A percentile compares a stretch with the other conserved stretches of the same genome.
phyloP scores from a whole-genome alignment of 2,888 invertebrate species.

The Protodeltote pygarga region DNA sequence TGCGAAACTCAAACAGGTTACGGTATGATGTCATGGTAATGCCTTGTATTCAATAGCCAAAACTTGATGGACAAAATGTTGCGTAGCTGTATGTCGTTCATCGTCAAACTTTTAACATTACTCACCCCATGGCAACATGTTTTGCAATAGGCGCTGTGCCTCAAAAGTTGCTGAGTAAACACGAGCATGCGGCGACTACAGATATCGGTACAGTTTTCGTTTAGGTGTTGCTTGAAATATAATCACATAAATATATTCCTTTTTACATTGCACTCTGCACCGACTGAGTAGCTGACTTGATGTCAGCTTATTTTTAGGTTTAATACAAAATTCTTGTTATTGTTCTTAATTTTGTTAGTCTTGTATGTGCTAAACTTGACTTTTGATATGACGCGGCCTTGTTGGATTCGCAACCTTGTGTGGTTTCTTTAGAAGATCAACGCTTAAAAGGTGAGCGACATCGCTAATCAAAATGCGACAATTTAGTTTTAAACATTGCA shows the following conservation, averaged over 20 bases:
- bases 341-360: slow-evolving; percentile 15
- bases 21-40: slow-evolving; percentile 27
- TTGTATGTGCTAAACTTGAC: slow-evolving; percentile 1
- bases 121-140: no score
- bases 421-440: slow-evolving; percentile 23
- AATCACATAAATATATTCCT: slow-evolving; percentile 23
- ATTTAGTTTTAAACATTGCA: slow-evolving; percentile 17
- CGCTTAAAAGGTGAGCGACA: slow-evolving; percentile 31
- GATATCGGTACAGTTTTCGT: background rate
- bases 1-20: slow-evolving; percentile 12
- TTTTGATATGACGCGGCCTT: slow-evolving; percentile 22
- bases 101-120: no score
- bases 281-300: slow-evolving; percentile 15
- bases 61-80: no score
- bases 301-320: slow-evolving; percentile 12
- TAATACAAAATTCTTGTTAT: slow-evolving; percentile 16
- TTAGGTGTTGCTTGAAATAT: slow-evolving; percentile 11
- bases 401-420: slow-evolving; percentile 24
- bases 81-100: no score
- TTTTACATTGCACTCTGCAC: slow-evolving; percentile 22
- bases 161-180: no score
- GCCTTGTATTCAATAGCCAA: no score
- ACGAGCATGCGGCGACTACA: slow-evolving; percentile 8
- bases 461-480: slow-evolving; percentile 13
- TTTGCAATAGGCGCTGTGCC: no score